Evolutionary conservation across 1,140 invertebrate species (phyloP).

Genomic region (Ladona fulva): DNA sequence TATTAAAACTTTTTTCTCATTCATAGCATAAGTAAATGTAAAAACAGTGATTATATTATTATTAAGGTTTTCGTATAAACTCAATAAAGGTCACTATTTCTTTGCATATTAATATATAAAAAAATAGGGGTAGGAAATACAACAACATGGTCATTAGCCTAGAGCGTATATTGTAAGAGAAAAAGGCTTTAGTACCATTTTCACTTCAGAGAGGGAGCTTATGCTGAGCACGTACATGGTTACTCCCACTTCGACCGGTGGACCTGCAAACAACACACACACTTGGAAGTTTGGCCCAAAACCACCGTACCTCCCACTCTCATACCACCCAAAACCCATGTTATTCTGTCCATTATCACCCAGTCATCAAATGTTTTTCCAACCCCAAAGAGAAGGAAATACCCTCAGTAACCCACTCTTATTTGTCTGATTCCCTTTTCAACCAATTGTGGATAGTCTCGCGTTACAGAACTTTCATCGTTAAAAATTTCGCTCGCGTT

Average conservation of each 20-base stretch:
- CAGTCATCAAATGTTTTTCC: too few relatives aligned
- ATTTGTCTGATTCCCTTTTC: too few relatives aligned
- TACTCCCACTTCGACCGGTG: conserved; percentile 91
- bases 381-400: too few relatives aligned
- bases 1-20: conserved; percentile 1
- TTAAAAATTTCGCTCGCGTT: too few relatives aligned
- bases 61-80: not conserved
- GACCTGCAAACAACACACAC: conserved; percentile 59
- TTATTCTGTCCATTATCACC: too few relatives aligned
- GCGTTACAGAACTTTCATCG: too few relatives aligned
- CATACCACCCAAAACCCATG: too few relatives aligned
- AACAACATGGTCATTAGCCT: conserved; percentile 2
- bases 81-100: not conserved
- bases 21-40: conserved; percentile 16
- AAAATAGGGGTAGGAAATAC: conserved; percentile 4
- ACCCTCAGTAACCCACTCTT: too few relatives aligned
- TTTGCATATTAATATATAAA: conserved; percentile 10
- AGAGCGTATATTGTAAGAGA: conserved; percentile 1
- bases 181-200: conserved; percentile 72
- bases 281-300: conserved; percentile 8
- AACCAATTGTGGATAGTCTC: too few relatives aligned
- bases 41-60: conserved; percentile 3
- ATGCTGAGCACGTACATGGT: conserved; percentile 98
- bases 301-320: not conserved
- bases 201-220: conserved; percentile 96